phyloP scores from a whole-genome alignment of 2,113 vertebrate genomes.

The Daubentonia madagascariensis region DNA sequence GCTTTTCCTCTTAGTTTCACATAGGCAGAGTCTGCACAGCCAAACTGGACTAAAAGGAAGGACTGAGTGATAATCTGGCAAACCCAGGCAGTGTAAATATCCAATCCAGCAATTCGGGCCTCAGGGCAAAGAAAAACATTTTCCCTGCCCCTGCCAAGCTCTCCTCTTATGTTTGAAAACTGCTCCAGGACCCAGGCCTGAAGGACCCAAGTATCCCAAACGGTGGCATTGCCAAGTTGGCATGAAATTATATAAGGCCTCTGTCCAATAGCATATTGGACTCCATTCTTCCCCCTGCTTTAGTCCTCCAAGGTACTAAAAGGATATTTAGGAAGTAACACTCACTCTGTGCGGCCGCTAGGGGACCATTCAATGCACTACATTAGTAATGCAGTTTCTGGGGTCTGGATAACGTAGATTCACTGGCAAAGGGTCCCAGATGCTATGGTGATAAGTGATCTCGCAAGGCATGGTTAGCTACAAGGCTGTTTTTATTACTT shows the following conservation, averaged over 20 bases:
- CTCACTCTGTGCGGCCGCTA: not conserved
- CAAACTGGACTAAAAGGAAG: not conserved
- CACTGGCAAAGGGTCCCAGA: not conserved
- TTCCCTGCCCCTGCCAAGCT: not conserved
- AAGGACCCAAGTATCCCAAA: not conserved
- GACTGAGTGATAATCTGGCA: not conserved
- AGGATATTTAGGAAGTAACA: not conserved
- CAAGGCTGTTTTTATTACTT: not conserved
- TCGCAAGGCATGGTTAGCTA: not conserved
- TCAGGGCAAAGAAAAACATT: constrained; percentile 31
- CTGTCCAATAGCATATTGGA: not conserved
- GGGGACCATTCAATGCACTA: not conserved
- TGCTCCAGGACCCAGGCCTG: not conserved
- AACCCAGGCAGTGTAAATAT: not conserved
- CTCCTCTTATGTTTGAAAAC: not conserved
- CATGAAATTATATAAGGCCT: not conserved
- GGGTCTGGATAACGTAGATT: not conserved
- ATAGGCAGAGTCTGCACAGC: not conserved
- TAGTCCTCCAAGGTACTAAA: not conserved
- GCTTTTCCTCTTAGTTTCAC: not conserved
- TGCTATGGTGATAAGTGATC: not conserved
- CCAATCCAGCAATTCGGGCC: not conserved
- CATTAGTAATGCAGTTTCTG: not conserved
- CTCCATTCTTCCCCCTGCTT: not conserved
- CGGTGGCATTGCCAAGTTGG: not conserved